Base-by-base conservation (phyloP, 1,140 invertebrate species). In the Tyrophagus putrescentiae region DNA sequence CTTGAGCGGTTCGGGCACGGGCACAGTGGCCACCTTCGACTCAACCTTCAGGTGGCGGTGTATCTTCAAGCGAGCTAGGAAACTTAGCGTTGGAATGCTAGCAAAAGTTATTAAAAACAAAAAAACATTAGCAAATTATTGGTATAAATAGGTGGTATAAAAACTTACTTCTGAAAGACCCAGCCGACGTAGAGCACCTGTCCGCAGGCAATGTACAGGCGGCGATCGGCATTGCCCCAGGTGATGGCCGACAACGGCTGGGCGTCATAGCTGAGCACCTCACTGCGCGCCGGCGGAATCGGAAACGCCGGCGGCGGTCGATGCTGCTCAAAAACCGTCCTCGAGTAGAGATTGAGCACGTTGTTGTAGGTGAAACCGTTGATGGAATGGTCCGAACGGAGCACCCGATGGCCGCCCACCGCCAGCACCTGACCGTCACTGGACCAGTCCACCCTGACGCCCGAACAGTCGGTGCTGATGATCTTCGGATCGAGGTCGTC, bases 191-290 rank as follows among this genome's bases (percentile, higher is more conserved):
- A 90, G 77, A 80, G 67, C 56, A 72, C 67, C 57, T 73, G 75
- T 13, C 92, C 93, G 13, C 90, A 91, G 13, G 91, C 90, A 29
- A 97, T 79, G 71, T 97, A 96, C 31, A 98, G 72, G 2, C 91
- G 77, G 64, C 89, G 84, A 68, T 96, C 94, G 72, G 94, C 93
- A 75, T 98, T 93, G 31, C 91, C 94, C 92, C 92, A 98, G 1
- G 92, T 97, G 65, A 98, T 75, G 4, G 91, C 88, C 33, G 87
- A 88, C 34, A 96, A 84, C 4, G 84, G 81, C 65, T 83, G 79
- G 84, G 89, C 65, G 39, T 65, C 65, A 60, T 31, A 62, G 11
- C 60, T 29, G 4, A 64, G 27, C 32, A 36, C 23, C 23, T 36
- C 27, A 3, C 13, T 5, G 23, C 42, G 23, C 13, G 36, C 31